Conservation (phyloP, 2,113 vertebrate species). For the Mastomys coucha region DNA sequence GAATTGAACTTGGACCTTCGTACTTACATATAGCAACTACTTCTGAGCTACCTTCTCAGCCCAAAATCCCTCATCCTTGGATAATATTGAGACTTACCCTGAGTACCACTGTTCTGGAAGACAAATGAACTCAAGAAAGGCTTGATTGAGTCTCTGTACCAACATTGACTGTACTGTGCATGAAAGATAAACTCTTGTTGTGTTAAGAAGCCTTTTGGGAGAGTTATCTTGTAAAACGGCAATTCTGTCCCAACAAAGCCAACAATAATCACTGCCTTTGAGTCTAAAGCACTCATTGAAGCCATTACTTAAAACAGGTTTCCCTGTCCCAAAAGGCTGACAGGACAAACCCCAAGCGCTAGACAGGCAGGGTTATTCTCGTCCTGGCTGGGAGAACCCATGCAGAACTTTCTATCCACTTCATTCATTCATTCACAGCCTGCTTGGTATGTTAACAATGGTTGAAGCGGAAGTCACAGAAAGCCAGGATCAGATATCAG, state of each 20-base stretch:
- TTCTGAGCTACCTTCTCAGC: not conserved
- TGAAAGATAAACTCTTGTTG: not conserved
- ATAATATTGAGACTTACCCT: not conserved
- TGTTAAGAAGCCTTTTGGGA: not conserved
- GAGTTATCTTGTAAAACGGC: not conserved
- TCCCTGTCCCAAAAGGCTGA: slow-evolving; percentile 8
- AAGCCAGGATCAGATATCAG: slow-evolving; percentile 73
- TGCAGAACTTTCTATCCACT: slow-evolving; percentile 32
- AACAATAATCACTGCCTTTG: not conserved
- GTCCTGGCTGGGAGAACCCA: not conserved
- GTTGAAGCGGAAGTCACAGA: slow-evolving; percentile 65
- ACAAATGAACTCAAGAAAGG: not conserved
- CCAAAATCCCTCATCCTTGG: not conserved
- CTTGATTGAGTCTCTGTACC: not conserved
- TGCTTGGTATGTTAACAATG: slow-evolving; percentile 70
- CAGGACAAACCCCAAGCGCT: not conserved
- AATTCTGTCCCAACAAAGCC: not conserved
- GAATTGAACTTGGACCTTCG: not conserved
- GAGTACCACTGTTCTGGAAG: not conserved
- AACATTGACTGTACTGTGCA: not conserved
- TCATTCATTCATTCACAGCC: slow-evolving; percentile 64
- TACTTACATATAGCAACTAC: not conserved
- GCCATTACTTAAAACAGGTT: slow-evolving; percentile 1
- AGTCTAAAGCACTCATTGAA: not conserved
- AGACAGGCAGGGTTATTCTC: not conserved